Evolutionary conservation across 2,113 vertebrate species (phyloP).

Genomic region (Romanogobio albipinnatus): DNA sequence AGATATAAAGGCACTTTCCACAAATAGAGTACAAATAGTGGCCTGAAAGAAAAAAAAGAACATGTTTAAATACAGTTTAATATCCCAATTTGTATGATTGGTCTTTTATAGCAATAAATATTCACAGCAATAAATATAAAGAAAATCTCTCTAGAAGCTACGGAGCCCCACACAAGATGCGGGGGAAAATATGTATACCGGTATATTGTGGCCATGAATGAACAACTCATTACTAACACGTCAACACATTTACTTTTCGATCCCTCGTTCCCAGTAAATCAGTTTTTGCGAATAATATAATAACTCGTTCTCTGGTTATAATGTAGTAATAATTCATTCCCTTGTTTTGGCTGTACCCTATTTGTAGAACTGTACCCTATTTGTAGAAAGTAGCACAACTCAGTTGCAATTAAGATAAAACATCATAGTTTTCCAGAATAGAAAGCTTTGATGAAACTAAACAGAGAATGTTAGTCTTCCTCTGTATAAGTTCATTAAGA

Average conservation of each 20-base stretch:
- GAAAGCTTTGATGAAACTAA: not conserved
- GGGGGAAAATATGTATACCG: not conserved
- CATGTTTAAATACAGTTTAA: not conserved
- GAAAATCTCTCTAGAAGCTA: no score
- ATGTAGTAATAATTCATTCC: no score
- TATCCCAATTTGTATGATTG: not conserved
- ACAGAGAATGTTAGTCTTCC: not conserved
- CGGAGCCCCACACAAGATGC: no score
- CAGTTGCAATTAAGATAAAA: not conserved
- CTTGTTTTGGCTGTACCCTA: not conserved
- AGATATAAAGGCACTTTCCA: slow-evolving; percentile 25
- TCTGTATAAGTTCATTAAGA: not conserved
- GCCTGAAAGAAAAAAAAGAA: not conserved
- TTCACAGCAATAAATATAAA: no score
- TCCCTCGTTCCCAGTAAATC: no score
- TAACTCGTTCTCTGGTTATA: no score
- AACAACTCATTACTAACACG: no score
- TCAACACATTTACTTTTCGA: no score
- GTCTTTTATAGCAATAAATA: not conserved
- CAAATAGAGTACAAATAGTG: not conserved
- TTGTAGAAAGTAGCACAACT: not conserved
- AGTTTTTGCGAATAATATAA: no score
- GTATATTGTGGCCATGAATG: no score
- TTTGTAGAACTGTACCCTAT: not conserved
- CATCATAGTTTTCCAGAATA: not conserved